Evolutionary conservation across 2,888 invertebrate species (phyloP).

Genomic region (Bedellia somnulentella): DNA sequence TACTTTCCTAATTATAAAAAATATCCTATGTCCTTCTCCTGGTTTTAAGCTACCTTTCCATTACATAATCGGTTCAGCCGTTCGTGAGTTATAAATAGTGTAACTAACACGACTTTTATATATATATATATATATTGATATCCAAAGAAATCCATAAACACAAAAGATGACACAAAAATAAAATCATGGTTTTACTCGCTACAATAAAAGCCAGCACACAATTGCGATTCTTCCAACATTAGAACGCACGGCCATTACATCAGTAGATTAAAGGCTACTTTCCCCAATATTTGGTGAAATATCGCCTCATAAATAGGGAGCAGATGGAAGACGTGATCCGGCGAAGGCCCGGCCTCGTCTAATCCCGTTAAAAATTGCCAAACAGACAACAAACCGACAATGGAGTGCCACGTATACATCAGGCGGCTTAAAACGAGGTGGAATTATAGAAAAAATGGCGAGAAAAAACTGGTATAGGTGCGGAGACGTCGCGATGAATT

Average conservation of each 20-base stretch:
- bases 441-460: too few relatives aligned
- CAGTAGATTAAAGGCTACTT: conserved; percentile 58
- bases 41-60: too few relatives aligned
- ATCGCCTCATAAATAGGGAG: conserved; percentile 54
- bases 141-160: too few relatives aligned
- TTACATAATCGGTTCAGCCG: too few relatives aligned
- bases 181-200: too few relatives aligned
- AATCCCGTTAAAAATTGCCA: conserved; percentile 60
- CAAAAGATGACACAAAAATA: too few relatives aligned
- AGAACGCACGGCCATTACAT: conserved; percentile 41
- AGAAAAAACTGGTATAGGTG: conserved; percentile 4
- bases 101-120: too few relatives aligned
- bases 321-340: conserved; percentile 52
- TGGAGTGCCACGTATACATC: conserved; percentile 40
- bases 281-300: conserved; percentile 59
- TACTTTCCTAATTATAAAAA: too few relatives aligned
- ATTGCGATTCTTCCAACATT: conserved; percentile 9
- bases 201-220: conserved; percentile 9
- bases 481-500: conserved; percentile 36
- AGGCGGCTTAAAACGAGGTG: conserved; percentile 44
- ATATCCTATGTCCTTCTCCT: too few relatives aligned
- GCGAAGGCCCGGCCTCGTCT: conserved; percentile 34
- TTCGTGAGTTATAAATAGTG: too few relatives aligned
- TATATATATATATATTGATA: too few relatives aligned
- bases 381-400: conserved; percentile 53